These are phyloP conservation scores for Aphrophora alni DNA, from an alignment of 2,888 invertebrate genomes.

Conservation along the genomic window DNA sequence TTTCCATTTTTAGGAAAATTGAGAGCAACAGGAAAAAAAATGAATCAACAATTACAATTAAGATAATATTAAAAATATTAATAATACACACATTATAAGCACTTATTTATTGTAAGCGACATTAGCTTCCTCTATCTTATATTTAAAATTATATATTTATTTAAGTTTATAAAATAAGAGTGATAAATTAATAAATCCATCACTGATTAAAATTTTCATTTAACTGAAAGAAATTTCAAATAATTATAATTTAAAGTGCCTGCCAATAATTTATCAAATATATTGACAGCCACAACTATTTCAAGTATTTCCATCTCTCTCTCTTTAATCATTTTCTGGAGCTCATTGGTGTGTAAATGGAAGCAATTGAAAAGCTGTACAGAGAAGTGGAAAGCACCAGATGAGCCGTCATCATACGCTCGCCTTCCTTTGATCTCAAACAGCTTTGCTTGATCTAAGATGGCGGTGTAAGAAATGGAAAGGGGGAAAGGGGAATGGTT, in stretches of 20 bases:
- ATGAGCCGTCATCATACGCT: neutral
- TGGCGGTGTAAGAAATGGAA: conserved; percentile 15
- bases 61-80: too few relatives aligned
- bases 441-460: conserved; percentile 16
- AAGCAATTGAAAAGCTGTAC: conserved; percentile 31
- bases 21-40: too few relatives aligned
- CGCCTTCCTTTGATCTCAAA: conserved; percentile 18
- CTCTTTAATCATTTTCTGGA: conserved; percentile 31
- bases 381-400: conserved; percentile 12
- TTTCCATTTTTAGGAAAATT: too few relatives aligned
- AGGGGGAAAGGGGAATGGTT: neutral
- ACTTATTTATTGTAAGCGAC: too few relatives aligned
- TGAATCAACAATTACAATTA: too few relatives aligned
- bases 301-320: conserved; percentile 13
- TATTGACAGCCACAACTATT: neutral
- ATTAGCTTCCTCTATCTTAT: too few relatives aligned
- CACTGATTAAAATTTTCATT: neutral
- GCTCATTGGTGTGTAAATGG: conserved; percentile 33
- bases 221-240: neutral
- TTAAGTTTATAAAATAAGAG: too few relatives aligned
- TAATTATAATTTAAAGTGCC: neutral
- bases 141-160: too few relatives aligned
- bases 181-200: too few relatives aligned
- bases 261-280: neutral
- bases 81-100: too few relatives aligned